These are phyloP conservation scores for Pipra filicauda DNA, from an alignment of 2,113 vertebrate genomes.

Conservation along the genomic window DNA sequence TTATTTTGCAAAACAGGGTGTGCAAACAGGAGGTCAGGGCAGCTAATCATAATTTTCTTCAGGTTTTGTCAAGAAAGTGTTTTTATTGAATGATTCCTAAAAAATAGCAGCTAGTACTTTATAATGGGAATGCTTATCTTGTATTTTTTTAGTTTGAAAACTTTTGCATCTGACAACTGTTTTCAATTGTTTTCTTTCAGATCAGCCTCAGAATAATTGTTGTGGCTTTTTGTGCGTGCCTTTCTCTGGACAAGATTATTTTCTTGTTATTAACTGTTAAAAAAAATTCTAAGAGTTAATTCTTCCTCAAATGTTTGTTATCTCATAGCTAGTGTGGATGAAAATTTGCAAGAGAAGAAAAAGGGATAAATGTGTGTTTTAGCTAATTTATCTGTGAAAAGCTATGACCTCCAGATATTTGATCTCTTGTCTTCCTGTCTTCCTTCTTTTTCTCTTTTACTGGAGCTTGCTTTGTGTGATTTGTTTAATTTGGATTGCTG, in stretches of 20 bases:
- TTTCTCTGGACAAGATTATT: neutral
- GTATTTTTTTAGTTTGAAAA: neutral
- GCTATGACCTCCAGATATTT: neutral
- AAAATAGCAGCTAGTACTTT: neutral
- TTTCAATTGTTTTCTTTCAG: neutral
- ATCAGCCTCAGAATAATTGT: neutral
- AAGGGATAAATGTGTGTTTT: neutral
- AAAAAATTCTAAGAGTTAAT: neutral
- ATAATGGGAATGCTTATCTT: neutral
- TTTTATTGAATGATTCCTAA: neutral
- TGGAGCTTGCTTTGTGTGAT: neutral
- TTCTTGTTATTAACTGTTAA: neutral
- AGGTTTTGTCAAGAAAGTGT: neutral
- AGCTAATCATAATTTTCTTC: neutral
- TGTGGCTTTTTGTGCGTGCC: neutral
- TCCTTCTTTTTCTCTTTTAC: neutral
- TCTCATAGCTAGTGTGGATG: neutral
- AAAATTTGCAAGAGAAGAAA: neutral
- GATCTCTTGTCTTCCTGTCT: neutral
- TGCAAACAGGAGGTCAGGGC: neutral
- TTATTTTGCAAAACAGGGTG: neutral
- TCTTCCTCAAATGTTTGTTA: neutral
- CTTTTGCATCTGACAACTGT: neutral
- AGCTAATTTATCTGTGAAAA: neutral
- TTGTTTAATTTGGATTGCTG: neutral